Evolutionary conservation across 2,888 invertebrate species (phyloP).

Genomic region (Sinopyrophorus schimmeli): DNA sequence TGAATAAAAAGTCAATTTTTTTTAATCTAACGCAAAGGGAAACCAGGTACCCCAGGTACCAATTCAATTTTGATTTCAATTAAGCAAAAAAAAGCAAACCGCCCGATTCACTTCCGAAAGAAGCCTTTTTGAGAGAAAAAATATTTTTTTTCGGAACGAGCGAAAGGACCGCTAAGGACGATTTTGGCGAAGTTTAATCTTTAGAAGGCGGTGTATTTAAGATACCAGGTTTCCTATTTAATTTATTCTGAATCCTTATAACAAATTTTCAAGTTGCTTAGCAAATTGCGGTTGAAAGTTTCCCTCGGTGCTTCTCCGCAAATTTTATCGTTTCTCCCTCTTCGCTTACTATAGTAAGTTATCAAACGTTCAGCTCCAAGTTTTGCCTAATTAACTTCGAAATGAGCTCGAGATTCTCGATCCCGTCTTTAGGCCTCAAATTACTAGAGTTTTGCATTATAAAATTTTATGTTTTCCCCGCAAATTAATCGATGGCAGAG

Average conservation of each 20-base stretch:
- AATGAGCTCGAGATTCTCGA: constrained; percentile 47
- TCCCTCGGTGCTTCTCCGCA: constrained; percentile 41
- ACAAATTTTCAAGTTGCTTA: constrained; percentile 50
- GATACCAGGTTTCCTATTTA: constrained; percentile 43
- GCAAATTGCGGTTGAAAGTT: constrained; percentile 52
- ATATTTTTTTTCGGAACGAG: too few species aligned
- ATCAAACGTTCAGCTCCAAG: constrained; percentile 48
- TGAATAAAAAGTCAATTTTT: too few species aligned
- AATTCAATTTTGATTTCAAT: too few species aligned
- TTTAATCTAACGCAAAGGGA: too few species aligned
- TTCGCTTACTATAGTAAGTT: constrained; percentile 45
- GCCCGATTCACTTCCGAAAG: too few species aligned
- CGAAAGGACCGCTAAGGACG: constrained; percentile 15
- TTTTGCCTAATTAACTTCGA: constrained; percentile 53
- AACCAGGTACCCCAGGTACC: too few species aligned
- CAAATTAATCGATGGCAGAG: constrained; percentile 25
- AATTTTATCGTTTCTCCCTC: constrained; percentile 49
- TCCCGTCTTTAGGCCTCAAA: constrained; percentile 37
- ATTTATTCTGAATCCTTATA: constrained; percentile 51
- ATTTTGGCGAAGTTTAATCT: constrained; percentile 35
- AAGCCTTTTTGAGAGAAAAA: too few species aligned
- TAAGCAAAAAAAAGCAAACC: too few species aligned
- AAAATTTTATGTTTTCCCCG: constrained; percentile 31
- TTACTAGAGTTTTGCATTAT: constrained; percentile 31
- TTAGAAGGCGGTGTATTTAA: constrained; percentile 33